Evolutionary conservation across 2,113 vertebrate genomes (phyloP).

Genomic region (Beaufortia kweichowensis): DNA sequence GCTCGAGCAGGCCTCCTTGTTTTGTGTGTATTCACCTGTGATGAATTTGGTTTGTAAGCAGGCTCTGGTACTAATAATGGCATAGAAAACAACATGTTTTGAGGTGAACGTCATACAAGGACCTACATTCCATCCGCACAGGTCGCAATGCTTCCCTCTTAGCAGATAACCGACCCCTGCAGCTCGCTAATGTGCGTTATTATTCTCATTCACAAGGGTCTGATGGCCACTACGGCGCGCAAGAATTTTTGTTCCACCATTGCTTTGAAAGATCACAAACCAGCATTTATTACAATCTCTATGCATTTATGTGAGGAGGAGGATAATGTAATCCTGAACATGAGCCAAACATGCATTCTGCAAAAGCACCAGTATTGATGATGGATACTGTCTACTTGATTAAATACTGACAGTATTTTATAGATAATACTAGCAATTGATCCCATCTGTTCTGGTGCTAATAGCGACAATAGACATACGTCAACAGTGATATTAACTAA

Average conservation of each 20-base stretch:
- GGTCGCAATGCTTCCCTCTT: neutral
- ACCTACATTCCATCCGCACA: slow-evolving; percentile 12
- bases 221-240: neutral
- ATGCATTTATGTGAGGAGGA: slow-evolving; percentile 40
- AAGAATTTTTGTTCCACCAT: neutral
- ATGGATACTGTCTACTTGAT: neutral
- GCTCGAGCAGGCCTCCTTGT: slow-evolving; percentile 1
- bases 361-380: slow-evolving; percentile 6
- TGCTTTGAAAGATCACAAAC: slow-evolving; percentile 15
- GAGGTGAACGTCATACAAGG: neutral
- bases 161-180: neutral
- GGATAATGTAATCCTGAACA: neutral
- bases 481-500: neutral
- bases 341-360: neutral
- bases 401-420: slow-evolving; percentile 22
- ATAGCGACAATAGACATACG: neutral
- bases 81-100: neutral
- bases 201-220: neutral
- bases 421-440: neutral
- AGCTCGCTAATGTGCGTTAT: neutral
- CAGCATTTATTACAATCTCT: slow-evolving; percentile 41
- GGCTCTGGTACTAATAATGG: slow-evolving; percentile 6
- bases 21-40: neutral
- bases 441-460: slow-evolving; percentile 23
- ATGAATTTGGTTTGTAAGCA: slow-evolving; percentile 9